Conservation (phyloP, 2,113 vertebrate genomes). For the Dipodomys stephensi region DNA sequence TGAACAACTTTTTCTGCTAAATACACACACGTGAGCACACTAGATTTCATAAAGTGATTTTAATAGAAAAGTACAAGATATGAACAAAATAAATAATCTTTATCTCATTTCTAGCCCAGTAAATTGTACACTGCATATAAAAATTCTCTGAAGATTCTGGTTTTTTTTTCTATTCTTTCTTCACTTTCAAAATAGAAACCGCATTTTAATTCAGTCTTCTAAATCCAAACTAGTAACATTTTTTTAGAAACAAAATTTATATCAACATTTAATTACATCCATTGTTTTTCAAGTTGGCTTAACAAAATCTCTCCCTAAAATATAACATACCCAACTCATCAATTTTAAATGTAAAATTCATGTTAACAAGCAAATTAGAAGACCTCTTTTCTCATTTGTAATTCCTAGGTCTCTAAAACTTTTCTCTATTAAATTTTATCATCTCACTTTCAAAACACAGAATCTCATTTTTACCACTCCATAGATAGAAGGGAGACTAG, state of each 20-base stretch:
- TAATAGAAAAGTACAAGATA: slow-evolving; percentile 83
- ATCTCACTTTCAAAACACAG: slow-evolving; percentile 41
- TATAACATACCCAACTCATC: slow-evolving; percentile 24
- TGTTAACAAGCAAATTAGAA: not conserved
- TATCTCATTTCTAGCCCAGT: slow-evolving; percentile 74
- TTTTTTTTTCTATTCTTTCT: slow-evolving; percentile 32
- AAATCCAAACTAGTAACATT: slow-evolving; percentile 47
- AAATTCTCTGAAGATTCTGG: slow-evolving; percentile 59
- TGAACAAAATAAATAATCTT: slow-evolving; percentile 83
- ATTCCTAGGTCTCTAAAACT: not conserved
- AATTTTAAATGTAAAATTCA: not conserved
- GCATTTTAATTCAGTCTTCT: slow-evolving; percentile 43
- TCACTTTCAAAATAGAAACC: slow-evolving; percentile 57
- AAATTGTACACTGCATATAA: slow-evolving; percentile 73
- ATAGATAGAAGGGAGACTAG: slow-evolving; percentile 36
- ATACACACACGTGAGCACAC: slow-evolving; percentile 58
- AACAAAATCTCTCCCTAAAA: slow-evolving; percentile 28
- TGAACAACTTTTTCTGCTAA: not conserved
- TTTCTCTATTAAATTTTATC: slow-evolving; percentile 45
- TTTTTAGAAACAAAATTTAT: not conserved
- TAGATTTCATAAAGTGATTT: slow-evolving; percentile 77
- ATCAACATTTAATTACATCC: slow-evolving; percentile 6
- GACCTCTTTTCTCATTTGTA: not conserved
- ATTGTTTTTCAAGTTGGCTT: slow-evolving; percentile 4
- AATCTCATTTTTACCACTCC: slow-evolving; percentile 18